A percentile compares a stretch with the other conserved stretches of the same genome.
These are phyloP conservation scores for Caranx melampygus DNA, from an alignment of 2,113 vertebrate species.

Conservation along the genomic window DNA sequence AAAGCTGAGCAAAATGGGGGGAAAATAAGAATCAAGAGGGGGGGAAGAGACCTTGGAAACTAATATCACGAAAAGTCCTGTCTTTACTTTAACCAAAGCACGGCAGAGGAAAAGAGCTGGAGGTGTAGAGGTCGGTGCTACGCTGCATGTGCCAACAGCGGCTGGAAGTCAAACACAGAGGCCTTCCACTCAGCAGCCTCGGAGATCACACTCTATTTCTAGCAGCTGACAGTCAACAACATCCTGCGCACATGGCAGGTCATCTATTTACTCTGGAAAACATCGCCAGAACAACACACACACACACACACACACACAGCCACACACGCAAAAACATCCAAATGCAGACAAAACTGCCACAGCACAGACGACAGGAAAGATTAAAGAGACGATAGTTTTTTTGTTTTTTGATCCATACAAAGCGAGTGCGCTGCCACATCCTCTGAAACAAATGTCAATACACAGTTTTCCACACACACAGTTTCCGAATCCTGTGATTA, in stretches of 20 bases:
- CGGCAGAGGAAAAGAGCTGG: constrained; percentile 11
- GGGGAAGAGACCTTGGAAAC: constrained; percentile 36
- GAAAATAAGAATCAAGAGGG: constrained; percentile 32
- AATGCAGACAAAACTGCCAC: background rate
- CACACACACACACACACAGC: background rate
- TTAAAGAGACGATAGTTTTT: background rate
- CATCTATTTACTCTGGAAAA: constrained; percentile 57
- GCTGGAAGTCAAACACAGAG: constrained; percentile 44
- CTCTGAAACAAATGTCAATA: constrained; percentile 33
- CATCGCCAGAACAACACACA: constrained; percentile 22
- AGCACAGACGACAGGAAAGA: background rate
- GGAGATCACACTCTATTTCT: constrained; percentile 64
- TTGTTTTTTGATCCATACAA: constrained; percentile 26
- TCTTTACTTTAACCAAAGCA: constrained; percentile 21
- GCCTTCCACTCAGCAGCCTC: constrained; percentile 37
- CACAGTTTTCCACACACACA: constrained; percentile 9
- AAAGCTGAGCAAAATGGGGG: constrained; percentile 42
- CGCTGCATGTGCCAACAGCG: background rate
- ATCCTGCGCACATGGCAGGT: constrained; percentile 54
- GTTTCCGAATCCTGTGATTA: constrained; percentile 20
- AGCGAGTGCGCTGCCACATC: background rate
- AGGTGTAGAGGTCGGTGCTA: constrained; percentile 4
- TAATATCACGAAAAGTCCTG: constrained; percentile 29
- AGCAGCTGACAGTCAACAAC: constrained; percentile 67
- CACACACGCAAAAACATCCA: background rate